Conservation (phyloP, 1,140 invertebrate genomes). For the Chlorops oryzae region DNA sequence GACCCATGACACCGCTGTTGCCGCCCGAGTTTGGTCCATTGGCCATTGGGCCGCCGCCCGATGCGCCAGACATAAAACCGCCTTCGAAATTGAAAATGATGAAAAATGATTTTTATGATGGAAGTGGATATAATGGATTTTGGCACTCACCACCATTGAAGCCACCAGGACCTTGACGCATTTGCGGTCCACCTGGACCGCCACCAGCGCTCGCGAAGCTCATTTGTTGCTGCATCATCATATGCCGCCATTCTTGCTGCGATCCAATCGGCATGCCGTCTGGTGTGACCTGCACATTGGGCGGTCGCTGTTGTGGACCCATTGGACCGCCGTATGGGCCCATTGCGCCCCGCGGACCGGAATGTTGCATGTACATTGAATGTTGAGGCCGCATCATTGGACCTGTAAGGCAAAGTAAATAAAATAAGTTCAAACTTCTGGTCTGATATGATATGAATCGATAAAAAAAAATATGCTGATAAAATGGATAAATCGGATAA, state of each 20-base stretch:
- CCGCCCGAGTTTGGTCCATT: slow-evolving; percentile 16
- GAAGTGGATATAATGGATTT: slow-evolving; percentile 1
- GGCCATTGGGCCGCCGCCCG: slow-evolving; percentile 27
- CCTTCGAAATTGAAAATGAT: slow-evolving; percentile 19
- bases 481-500: too few species aligned
- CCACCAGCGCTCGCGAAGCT: slow-evolving; percentile 52
- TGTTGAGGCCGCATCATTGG: slow-evolving; percentile 64
- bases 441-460: too few species aligned
- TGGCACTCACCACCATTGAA: slow-evolving; percentile 57
- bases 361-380: slow-evolving; percentile 50
- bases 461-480: too few species aligned
- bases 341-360: slow-evolving; percentile 40
- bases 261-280: slow-evolving; percentile 53
- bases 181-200: slow-evolving; percentile 40
- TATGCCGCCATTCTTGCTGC: slow-evolving; percentile 64
- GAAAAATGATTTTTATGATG: not conserved
- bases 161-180: slow-evolving; percentile 59
- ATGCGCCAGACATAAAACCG: slow-evolving; percentile 44
- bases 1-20: slow-evolving; percentile 28
- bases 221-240: slow-evolving; percentile 67
- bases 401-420: slow-evolving; percentile 46
- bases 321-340: slow-evolving; percentile 47
- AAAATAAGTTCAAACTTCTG: too few species aligned
- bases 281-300: slow-evolving; percentile 53
- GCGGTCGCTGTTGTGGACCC: slow-evolving; percentile 47